A percentile compares a stretch with the other conserved stretches of the same genome.
phyloP scores from a whole-genome alignment of 1,140 invertebrate genomes.

The Amyelois transitella region DNA sequence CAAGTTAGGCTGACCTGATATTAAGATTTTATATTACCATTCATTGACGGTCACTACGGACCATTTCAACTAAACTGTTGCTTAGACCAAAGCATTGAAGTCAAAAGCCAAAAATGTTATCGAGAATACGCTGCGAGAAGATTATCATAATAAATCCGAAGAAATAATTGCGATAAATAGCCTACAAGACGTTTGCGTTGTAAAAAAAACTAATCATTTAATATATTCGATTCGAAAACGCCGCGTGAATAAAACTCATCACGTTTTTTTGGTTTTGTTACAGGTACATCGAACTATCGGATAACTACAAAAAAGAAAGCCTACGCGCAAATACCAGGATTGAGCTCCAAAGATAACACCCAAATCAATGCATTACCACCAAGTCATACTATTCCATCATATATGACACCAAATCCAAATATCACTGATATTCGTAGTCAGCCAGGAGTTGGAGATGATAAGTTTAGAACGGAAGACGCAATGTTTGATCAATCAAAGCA shows the following conservation, averaged over 20 bases:
- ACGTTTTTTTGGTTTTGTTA: constrained; percentile 31
- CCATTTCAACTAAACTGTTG: no score
- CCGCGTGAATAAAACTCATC: background rate
- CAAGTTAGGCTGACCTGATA: no score
- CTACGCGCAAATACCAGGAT: constrained; percentile 76
- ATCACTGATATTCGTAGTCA: background rate
- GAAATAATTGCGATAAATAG: no score
- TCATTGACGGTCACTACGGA: no score
- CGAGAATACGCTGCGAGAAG: no score
- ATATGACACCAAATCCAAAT: background rate
- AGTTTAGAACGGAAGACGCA: constrained; percentile 10
- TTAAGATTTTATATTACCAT: no score
- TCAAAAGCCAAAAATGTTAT: no score
- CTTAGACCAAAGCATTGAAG: no score
- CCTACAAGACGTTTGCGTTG: no score
- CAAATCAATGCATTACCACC: constrained; percentile 5
- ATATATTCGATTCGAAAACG: no score
- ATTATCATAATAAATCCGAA: no score
- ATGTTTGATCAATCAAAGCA: constrained; percentile 5
- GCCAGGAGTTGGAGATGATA: background rate
- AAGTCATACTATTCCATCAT: background rate
- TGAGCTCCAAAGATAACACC: constrained; percentile 30
- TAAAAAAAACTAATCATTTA: no score
- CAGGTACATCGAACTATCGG: constrained; percentile 69
- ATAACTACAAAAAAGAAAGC: constrained; percentile 73